Conservation (phyloP, 2,113 vertebrate species). For the Chelonoidis abingdonii region DNA sequence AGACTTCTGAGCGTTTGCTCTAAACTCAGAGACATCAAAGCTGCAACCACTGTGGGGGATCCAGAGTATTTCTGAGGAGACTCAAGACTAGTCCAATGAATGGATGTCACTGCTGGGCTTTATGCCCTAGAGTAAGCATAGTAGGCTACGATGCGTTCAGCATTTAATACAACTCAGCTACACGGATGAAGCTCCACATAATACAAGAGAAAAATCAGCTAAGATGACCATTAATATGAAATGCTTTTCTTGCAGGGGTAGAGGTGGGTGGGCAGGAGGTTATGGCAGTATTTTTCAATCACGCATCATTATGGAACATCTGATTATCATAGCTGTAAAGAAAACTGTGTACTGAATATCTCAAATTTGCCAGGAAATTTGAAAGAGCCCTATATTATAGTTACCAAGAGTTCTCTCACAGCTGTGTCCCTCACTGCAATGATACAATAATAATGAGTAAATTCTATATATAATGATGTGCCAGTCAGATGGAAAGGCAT, state of each 20-base stretch:
- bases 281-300: constrained; percentile 48
- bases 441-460: constrained; percentile 6
- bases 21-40: background rate
- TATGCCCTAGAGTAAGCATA: background rate
- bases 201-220: constrained; percentile 50
- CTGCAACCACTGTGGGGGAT: background rate
- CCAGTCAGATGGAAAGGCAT: background rate
- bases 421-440: constrained; percentile 1
- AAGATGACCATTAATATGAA: constrained; percentile 52
- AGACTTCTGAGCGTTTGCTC: accelerated
- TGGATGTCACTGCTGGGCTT: background rate
- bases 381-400: background rate
- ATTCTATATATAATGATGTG: background rate
- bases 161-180: constrained; percentile 54
- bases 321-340: constrained; percentile 50
- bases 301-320: constrained; percentile 39
- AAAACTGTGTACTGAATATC: constrained; percentile 46
- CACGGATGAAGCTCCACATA: background rate
- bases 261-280: background rate
- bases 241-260: background rate
- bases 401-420: constrained; percentile 1
- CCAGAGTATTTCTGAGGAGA: accelerated
- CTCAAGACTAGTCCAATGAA: background rate
- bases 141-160: constrained; percentile 30
- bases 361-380: constrained; percentile 39